Conservation (phyloP, 2,113 vertebrate species). For the Rhabdomys dilectus region DNA sequence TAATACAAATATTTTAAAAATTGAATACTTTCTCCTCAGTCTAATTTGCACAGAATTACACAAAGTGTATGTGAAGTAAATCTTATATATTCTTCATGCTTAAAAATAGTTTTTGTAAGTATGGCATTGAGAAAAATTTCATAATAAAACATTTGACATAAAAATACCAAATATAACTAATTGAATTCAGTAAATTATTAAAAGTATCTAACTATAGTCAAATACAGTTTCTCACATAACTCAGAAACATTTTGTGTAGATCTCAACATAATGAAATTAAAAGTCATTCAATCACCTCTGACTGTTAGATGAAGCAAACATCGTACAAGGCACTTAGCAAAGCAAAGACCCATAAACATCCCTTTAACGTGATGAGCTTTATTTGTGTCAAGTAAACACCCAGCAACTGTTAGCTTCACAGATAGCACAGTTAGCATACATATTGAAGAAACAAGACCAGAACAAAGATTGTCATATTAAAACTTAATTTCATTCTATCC, state of each 20-base stretch:
- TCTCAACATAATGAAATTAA: neutral
- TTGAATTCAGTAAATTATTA: neutral
- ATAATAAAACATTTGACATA: neutral
- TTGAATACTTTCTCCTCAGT: neutral
- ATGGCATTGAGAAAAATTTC: neutral
- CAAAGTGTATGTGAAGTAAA: neutral
- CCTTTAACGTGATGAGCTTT: neutral
- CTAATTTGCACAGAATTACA: neutral
- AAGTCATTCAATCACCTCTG: neutral
- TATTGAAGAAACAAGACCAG: neutral
- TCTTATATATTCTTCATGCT: neutral
- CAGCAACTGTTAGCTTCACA: neutral
- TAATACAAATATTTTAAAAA: neutral
- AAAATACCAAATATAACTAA: conserved; percentile 1
- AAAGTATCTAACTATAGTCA: neutral
- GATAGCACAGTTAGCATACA: neutral
- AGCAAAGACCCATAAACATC: neutral
- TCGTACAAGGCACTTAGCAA: neutral
- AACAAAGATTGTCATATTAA: neutral
- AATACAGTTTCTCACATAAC: neutral
- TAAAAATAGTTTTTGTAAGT: neutral
- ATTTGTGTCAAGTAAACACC: neutral
- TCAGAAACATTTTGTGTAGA: neutral
- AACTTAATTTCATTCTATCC: conserved; percentile 24
- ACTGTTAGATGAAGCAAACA: neutral